Evolutionary conservation across 2,797 vertebrate genomes (phyloP), one percentile per base, ranked within the genome.

Genomic region (Sebastolobus alascanus): DNA sequence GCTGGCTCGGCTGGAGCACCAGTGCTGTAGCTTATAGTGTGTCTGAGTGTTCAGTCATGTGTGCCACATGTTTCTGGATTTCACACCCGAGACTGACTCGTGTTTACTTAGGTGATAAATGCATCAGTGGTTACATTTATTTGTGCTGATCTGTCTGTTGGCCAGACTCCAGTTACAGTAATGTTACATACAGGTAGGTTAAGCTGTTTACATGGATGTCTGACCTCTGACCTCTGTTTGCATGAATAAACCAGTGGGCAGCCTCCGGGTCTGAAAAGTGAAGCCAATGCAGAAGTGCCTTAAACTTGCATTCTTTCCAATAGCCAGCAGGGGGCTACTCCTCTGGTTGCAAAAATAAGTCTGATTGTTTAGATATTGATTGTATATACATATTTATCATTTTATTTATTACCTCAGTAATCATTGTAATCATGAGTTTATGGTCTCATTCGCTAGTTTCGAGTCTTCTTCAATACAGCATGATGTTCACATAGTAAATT

Each of bases 51-150:
- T 77, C 68, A 38, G 58, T 77, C 82, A 75, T n/a, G 35, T 83
- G 68, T 77, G 46, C 14, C 31, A 43, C 54, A 38, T 64, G 43
- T 70, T 75, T 14, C 58, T 55, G 61, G 37, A 40, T 68, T 81
- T 81, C 58, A 83, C 87, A 84, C 77, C 58, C 8, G n/a, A 65
- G 73, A 82, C 65, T 65, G 46, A 65, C 63, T 86, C 55, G 16
- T 64, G 70, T 88, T 87, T 77, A 33, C 67, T 75, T 46, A 55
- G 54, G 35, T 71, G 77, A 55, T 60, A 75, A 80, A 70, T 85
- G 84, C 61, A 69, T 69, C 80, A 69, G 68, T 77, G 80, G 69
- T 75, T 50, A 52, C 59, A 75, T 72, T 66, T 11, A 67, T 37
- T 52, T 0, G 20, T n/a, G 31, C 65, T 56, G 70, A 43, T 18